Base-by-base conservation (phyloP, 2,888 invertebrate species). In the Aphidoletes aphidimyza region DNA sequence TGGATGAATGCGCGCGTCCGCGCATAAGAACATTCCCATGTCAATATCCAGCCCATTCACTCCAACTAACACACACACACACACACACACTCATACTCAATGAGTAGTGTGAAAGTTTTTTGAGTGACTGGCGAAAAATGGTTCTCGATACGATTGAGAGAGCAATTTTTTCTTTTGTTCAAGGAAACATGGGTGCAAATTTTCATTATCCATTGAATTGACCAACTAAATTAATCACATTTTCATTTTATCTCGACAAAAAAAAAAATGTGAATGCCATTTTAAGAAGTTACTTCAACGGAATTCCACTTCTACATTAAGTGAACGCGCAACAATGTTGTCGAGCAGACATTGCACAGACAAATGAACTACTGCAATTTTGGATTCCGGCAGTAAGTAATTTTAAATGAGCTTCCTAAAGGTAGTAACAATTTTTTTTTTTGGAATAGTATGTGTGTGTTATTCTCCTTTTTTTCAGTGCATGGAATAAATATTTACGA, bases 101-200 rank as follows among this genome's bases (percentile, higher is more conserved):
- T 42, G 14, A 69, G 30, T 69, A 26, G 26, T 11, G n/a, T 30
- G 54, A 54, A 54, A 69, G 69, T 69, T 69, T n/a, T 69, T 69
- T 69, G 69, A 69, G 30, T 69, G 69, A 69, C 26, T 69, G 30
- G 69, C 69, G 69, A 69, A 69, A 69, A 69, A 69, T 69, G 34
- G 34, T n/a, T 69, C 8, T 34, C 69, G 17, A 69, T 69, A 69
- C 69, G 30, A 69, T 69, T 30, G 69, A 69, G 14, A 69, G 47
- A 47, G 17, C 47, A 19, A 47, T 39, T 39, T 39, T 39, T 39
- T 39, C 11, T 39, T 39, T 17, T 47, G 2, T 54, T n/a, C 5
- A 5, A n/a, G 30, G 30, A 26, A 69, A 30, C 69, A 69, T 1
- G 30, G 30, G 30, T 69, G 26, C 30, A 14, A 11, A 69, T 69